Base-by-base conservation (phyloP, 2,113 vertebrate genomes). In the Aramus guarauna region DNA sequence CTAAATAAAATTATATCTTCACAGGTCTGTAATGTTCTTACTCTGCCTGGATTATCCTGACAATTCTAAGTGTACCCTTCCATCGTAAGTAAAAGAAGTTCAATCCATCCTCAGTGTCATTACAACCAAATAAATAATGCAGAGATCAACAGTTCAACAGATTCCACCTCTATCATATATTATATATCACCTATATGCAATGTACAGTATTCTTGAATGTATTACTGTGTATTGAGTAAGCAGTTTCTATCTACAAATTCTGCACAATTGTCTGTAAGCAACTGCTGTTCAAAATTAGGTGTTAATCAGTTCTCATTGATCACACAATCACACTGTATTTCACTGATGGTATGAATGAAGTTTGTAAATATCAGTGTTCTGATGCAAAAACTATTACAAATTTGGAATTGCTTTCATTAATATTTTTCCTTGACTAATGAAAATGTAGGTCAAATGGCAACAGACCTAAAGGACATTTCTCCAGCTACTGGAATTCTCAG, bases 1-100 rank as follows among this genome's bases (percentile, higher is more conserved):
- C 23, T 94, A 96, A 96, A 90, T 86, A 63, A 94, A 88, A 45
- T 56, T 0, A 30, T 96, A 36, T 85, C 59, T 91, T 95, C 55
- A 26, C 92, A 98, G 98, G 43, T 67, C 98, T 27, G 97, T 98
- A 88, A 96, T 98, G 86, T 91, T 98, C 52, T 94, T 98, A 41
- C 89, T 97, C 82, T 98, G 98, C 10, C 48, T 98, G 96, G 98
- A 98, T 88, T 68, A 97, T 71, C 97, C 96, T 68, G 79, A 92
- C 66, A 41, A 98, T 41, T 64, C 92, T 23, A 97, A 96, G 26
- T 98, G 98, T 83, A 53, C 69, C 29, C 45, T 98, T 78, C 66
- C 78, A 68, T 97, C 88, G 97, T 98, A 96, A 98, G 98, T 98
- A 95, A 67, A 89, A 72, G 67, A 91, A 85, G 62, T 72, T 82